Percentiles rank a stretch among this genome's conserved stretches.
phyloP scores from a whole-genome alignment of 2,888 invertebrate species.

The Halictus ligatus region DNA sequence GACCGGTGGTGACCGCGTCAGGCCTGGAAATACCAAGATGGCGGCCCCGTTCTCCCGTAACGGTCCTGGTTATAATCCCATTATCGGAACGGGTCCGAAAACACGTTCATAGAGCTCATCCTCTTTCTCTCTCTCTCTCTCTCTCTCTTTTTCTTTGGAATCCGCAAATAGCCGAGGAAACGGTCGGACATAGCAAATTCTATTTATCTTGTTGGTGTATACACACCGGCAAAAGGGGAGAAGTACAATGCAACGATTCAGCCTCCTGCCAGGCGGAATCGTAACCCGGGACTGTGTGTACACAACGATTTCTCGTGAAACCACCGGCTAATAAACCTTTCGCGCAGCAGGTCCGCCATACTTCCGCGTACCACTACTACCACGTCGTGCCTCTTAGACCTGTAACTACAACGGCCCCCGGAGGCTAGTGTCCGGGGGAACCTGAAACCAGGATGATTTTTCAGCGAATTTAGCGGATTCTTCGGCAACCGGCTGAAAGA shows the following conservation, averaged over 20 bases:
- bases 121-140: no score
- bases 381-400: not conserved
- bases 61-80: not conserved
- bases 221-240: not conserved
- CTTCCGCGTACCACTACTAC: conserved; percentile 31
- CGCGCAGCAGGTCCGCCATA: conserved; percentile 37
- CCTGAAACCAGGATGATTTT: not conserved
- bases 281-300: conserved; percentile 41
- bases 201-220: conserved; percentile 25
- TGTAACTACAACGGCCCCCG: not conserved
- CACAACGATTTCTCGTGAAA: conserved; percentile 52
- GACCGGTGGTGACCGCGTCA: not conserved
- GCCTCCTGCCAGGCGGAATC: conserved; percentile 1
- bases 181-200: conserved; percentile 31
- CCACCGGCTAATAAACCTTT: conserved; percentile 52
- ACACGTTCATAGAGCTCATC: not conserved
- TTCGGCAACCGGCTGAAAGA: no score
- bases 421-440: not conserved
- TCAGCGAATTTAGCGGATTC: conserved; percentile 6
- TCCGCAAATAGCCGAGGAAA: conserved; percentile 7
- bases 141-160: not conserved
- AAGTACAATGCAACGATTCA: conserved; percentile 49
- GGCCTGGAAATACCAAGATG: not conserved
- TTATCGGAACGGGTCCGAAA: not conserved
- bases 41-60: not conserved